Conservation (phyloP, 2,888 invertebrate genomes). For the Bembecia ichneumoniformis region DNA sequence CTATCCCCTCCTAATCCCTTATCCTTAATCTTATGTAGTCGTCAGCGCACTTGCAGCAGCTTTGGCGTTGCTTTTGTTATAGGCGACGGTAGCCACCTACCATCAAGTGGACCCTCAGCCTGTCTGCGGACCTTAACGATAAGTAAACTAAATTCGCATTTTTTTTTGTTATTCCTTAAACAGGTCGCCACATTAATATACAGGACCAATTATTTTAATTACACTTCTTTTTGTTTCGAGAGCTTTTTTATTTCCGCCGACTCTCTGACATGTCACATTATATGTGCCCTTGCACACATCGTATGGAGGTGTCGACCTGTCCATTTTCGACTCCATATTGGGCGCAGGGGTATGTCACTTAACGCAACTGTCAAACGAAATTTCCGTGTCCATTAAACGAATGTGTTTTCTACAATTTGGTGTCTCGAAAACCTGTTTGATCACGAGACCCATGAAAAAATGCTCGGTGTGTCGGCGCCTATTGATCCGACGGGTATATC, state of each 20-base stretch:
- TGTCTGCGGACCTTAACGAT: too few relatives aligned
- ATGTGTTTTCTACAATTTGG: constrained; percentile 27
- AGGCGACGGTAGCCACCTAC: too few relatives aligned
- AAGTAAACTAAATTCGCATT: too few relatives aligned
- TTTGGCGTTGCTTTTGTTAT: too few relatives aligned
- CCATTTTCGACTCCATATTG: not conserved
- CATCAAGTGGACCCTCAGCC: too few relatives aligned
- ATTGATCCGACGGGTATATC: constrained; percentile 58
- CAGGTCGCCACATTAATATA: too few relatives aligned
- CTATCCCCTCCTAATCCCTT: too few relatives aligned
- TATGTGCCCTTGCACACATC: constrained; percentile 1
- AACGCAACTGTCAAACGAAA: not conserved
- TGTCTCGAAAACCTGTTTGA: constrained; percentile 50
- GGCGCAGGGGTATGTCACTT: not conserved
- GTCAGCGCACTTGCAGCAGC: too few relatives aligned
- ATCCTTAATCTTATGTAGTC: too few relatives aligned
- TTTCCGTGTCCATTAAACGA: not conserved
- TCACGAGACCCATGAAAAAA: constrained; percentile 54
- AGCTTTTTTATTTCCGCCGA: not conserved
- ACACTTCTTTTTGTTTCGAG: too few relatives aligned
- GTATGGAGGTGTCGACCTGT: constrained; percentile 3
- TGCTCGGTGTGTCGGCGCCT: constrained; percentile 46
- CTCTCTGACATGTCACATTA: not conserved
- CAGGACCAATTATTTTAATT: too few relatives aligned
- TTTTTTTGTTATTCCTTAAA: too few relatives aligned